Percentiles rank a stretch among this genome's conserved stretches.
These are phyloP conservation scores for Cotesia typhae DNA, from an alignment of 1,140 invertebrate genomes.

Conservation along the genomic window DNA sequence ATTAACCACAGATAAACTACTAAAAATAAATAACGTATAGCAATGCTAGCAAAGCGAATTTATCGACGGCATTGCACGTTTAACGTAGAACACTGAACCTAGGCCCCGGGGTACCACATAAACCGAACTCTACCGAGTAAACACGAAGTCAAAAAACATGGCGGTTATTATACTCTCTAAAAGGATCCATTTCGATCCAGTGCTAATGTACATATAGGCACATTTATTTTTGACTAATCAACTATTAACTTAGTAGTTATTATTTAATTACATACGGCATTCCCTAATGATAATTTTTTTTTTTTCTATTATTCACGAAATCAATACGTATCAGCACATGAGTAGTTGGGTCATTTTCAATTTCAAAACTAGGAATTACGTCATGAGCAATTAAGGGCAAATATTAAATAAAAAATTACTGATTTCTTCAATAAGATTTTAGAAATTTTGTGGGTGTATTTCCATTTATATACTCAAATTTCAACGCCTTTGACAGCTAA, in stretches of 20 bases:
- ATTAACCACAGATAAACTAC: not conserved
- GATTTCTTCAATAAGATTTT: too few species aligned
- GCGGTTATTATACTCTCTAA: slow-evolving; percentile 27
- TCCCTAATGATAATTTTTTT: not conserved
- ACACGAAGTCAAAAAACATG: slow-evolving; percentile 39
- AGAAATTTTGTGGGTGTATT: too few species aligned
- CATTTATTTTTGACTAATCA: slow-evolving; percentile 15
- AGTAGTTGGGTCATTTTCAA: too few species aligned
- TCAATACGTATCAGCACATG: too few species aligned
- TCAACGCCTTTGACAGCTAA: too few species aligned
- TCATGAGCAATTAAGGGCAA: too few species aligned
- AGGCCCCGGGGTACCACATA: slow-evolving; percentile 40
- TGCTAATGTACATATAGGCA: not conserved
- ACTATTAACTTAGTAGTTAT: not conserved
- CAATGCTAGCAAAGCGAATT: slow-evolving; percentile 32
- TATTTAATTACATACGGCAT: not conserved
- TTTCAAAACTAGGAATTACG: too few species aligned
- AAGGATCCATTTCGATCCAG: slow-evolving; percentile 38
- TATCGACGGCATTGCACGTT: slow-evolving; percentile 42
- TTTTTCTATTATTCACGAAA: not conserved
- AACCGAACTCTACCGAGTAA: slow-evolving; percentile 39
- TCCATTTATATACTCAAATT: too few species aligned
- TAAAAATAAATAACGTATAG: slow-evolving; percentile 1
- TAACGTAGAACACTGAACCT: slow-evolving; percentile 42
- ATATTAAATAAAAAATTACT: too few species aligned